phyloP scores from a whole-genome alignment of 2,113 vertebrate species.

The Myxocyprinus asiaticus region DNA sequence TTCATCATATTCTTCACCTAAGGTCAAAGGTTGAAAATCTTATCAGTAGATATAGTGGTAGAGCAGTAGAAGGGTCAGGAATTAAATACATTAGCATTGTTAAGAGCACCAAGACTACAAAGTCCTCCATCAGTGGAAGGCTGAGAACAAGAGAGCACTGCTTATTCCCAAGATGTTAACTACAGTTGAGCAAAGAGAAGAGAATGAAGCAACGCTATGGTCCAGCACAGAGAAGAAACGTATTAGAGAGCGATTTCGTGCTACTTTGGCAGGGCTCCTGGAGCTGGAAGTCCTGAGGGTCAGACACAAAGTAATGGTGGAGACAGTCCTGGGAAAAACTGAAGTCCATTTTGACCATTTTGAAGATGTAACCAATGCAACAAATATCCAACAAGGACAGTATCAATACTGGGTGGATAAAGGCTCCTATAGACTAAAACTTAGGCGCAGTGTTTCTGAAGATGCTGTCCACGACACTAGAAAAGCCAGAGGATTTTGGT shows the following conservation, averaged over 20 bases:
- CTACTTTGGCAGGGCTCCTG: conserved; percentile 56
- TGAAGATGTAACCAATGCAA: neutral
- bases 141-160: neutral
- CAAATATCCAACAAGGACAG: neutral
- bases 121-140: neutral
- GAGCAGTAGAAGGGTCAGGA: neutral
- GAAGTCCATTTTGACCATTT: neutral
- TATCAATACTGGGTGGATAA: conserved; percentile 33
- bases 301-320: conserved; percentile 55
- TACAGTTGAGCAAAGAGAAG: neutral
- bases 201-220: neutral
- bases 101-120: conserved; percentile 18
- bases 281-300: conserved; percentile 59
- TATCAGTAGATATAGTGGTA: conserved; percentile 34
- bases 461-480: conserved; percentile 14
- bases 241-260: conserved; percentile 56
- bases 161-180: conserved; percentile 14
- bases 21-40: conserved; percentile 49
- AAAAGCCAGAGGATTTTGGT: neutral
- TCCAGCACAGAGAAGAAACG: conserved; percentile 29
- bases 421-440: neutral
- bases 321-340: conserved; percentile 43
- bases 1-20: conserved; percentile 32
- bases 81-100: conserved; percentile 1
- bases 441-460: conserved; percentile 48